phyloP scores from a whole-genome alignment of 2,888 invertebrate species.

The Odontomyia ornata region DNA sequence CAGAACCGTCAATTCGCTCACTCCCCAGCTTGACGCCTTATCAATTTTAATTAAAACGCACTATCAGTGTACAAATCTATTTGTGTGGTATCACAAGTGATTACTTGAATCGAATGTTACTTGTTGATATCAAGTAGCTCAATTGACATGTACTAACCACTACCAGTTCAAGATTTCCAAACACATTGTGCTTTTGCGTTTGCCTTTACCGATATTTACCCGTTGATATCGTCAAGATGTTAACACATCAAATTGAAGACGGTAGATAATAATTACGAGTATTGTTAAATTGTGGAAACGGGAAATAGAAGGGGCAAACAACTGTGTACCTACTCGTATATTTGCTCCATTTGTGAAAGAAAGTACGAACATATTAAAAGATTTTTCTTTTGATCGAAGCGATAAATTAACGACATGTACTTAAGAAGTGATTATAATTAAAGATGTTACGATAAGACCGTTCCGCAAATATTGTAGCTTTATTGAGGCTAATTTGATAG shows the following conservation, averaged over 20 bases:
- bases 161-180: constrained; percentile 40
- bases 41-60: constrained; percentile 41
- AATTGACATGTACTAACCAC: constrained; percentile 44
- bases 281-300: background rate
- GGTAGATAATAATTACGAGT: constrained; percentile 27
- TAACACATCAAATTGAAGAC: constrained; percentile 31
- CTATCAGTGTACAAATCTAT: constrained; percentile 41
- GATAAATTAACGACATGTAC: constrained; percentile 28
- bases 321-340: background rate
- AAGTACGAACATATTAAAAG: constrained; percentile 11
- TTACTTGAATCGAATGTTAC: constrained; percentile 40
- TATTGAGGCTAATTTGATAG: background rate
- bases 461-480: background rate
- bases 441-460: constrained; percentile 25
- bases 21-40: constrained; percentile 39
- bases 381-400: constrained; percentile 19
- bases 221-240: constrained; percentile 36
- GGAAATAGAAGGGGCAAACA: background rate
- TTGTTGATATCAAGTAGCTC: constrained; percentile 41
- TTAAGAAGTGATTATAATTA: constrained; percentile 40
- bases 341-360: too few relatives aligned
- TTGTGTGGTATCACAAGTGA: constrained; percentile 42
- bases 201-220: constrained; percentile 33
- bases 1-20: too few relatives aligned
- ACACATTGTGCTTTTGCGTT: background rate